Conservation (phyloP, 35 echinoderm and acorn worm genomes). For the Diadema setosum region DNA sequence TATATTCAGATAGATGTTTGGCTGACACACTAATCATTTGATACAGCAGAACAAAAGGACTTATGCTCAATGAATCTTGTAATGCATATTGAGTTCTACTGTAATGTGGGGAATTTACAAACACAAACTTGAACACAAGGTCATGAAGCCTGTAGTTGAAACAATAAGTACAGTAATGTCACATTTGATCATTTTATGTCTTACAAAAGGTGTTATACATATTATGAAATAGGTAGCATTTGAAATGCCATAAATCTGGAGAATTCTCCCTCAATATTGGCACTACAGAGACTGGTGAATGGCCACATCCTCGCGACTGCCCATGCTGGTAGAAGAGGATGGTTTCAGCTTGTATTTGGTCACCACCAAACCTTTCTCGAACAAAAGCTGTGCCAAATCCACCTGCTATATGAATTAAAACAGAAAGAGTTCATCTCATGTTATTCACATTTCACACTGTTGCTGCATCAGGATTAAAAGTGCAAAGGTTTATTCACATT, state of each 20-base stretch:
- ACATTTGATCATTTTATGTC: neutral
- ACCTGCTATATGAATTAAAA: slow-evolving; percentile 32
- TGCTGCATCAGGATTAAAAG: neutral
- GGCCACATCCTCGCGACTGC: neutral
- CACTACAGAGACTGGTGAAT: neutral
- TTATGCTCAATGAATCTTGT: no score
- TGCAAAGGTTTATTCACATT: neutral
- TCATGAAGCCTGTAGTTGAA: no score
- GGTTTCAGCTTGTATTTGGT: slow-evolving; percentile 7
- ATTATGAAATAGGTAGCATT: no score
- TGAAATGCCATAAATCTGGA: neutral
- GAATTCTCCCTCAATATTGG: neutral
- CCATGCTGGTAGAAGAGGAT: neutral
- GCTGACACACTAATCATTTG: no score
- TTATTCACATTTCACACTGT: neutral
- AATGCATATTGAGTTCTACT: no score
- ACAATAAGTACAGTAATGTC: no score
- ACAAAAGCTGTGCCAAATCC: slow-evolving; percentile 59
- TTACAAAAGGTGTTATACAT: neutral
- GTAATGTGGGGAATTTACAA: no score
- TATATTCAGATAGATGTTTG: no score
- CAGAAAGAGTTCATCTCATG: neutral
- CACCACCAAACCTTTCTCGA: slow-evolving; percentile 60
- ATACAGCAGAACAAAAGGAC: no score
- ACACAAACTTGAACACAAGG: no score